Evolutionary conservation across 2,797 vertebrate genomes (phyloP), one percentile per base, ranked within the genome.

Genomic region (Gambelia wislizenii): DNA sequence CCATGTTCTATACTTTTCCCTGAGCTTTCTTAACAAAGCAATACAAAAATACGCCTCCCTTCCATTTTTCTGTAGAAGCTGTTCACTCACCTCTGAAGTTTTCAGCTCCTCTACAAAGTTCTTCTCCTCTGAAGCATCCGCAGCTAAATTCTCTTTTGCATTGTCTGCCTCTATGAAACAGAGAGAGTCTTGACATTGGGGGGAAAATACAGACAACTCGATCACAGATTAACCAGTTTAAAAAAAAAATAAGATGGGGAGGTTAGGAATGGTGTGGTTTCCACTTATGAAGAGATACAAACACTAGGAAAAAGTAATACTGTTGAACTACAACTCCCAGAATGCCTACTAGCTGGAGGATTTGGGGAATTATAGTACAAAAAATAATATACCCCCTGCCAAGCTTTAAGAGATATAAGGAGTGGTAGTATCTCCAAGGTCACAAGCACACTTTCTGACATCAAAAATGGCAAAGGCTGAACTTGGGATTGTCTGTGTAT

Each of bases 11-110:
- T 49, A 12, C n/a, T 30, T 52, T 52, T 16, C 33, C 33, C 77
- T 22, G 6, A 79, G 7, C 16, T 4, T 36, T 52, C n/a, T 54
- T 5, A 42, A 59, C 54, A 64, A 59, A 81, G n/a, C n/a, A 89
- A 91, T 89, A 91, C 75, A 92, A 91, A 86, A 47, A 89, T 90
- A 92, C 89, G 87, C 25, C 18, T 39, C 30, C 39, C 4, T 72
- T 75, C 18, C 72, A 42, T 42, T 18, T 42, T 42, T 36, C 30
- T 13, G 52, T 16, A 44, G 59, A 47, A 49, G 13, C 39, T 44
- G 78, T 89, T 89, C 92, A 78, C 95, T 93, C 87, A 96, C 96
- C 95, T 96, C 96, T 87, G 95, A 94, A 91, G 90, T 91, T 86
- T 95, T 96, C 25, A 77, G 92, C 82, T 96, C 96, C 91, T 94